phyloP scores from a whole-genome alignment of 1,140 invertebrate species.

The Helicoverpa zea region DNA sequence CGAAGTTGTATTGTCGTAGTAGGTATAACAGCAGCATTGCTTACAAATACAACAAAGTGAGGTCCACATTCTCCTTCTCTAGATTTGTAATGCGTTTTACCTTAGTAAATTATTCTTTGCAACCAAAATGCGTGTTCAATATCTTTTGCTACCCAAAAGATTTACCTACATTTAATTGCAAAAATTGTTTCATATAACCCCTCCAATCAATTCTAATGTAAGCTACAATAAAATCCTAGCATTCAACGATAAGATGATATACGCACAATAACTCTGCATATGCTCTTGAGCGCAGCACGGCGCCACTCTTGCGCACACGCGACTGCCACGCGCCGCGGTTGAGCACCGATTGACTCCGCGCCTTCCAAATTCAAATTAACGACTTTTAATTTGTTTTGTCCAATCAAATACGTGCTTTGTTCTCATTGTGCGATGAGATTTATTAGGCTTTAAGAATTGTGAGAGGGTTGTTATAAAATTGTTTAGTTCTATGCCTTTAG shows the following conservation, averaged over 20 bases:
- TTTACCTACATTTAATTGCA: too few species aligned
- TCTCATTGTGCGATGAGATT: background rate
- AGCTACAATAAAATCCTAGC: background rate
- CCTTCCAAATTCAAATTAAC: slow-evolving; percentile 30
- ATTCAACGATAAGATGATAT: slow-evolving; percentile 36
- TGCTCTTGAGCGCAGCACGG: slow-evolving; percentile 71
- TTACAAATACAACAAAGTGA: too few species aligned
- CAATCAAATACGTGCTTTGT: slow-evolving; percentile 26
- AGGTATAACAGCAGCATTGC: too few species aligned
- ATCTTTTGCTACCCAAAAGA: too few species aligned
- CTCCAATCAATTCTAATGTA: background rate
- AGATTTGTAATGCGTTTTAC: too few species aligned
- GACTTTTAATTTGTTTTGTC: slow-evolving; percentile 43
- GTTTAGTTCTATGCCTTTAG: background rate
- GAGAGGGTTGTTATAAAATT: background rate
- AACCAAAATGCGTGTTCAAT: too few species aligned
- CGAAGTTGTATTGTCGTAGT: too few species aligned
- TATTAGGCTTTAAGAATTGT: background rate
- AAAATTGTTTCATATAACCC: background rate
- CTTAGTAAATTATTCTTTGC: too few species aligned
- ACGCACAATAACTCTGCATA: slow-evolving; percentile 59
- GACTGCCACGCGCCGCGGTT: slow-evolving; percentile 60
- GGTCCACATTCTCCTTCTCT: too few species aligned
- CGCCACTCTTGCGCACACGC: slow-evolving; percentile 65
- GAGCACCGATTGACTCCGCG: slow-evolving; percentile 44